Percentiles rank a stretch among this genome's conserved stretches.
phyloP scores from a whole-genome alignment of 2,797 vertebrate genomes.

The Xiphorhynchus erythropygius region DNA sequence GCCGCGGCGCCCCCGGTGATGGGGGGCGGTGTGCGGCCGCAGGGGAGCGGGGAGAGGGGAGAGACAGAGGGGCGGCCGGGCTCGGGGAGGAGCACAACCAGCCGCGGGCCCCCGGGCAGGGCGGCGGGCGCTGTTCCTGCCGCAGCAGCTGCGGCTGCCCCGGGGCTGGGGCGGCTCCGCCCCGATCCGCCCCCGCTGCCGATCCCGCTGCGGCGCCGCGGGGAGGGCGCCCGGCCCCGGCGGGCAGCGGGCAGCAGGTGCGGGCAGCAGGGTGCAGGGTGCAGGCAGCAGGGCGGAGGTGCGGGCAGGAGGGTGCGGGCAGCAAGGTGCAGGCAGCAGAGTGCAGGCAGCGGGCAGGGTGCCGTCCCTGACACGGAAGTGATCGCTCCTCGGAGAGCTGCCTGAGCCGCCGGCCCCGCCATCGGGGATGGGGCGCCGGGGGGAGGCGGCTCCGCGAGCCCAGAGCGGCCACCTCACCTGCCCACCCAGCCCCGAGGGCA shows the following conservation, averaged over 20 bases:
- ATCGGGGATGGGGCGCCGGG: neutral
- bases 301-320: too few relatives aligned
- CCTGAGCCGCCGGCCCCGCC: neutral
- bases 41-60: neutral
- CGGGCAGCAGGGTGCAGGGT: neutral
- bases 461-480: rapidly evolving
- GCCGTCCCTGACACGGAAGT: constrained; percentile 53
- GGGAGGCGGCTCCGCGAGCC: neutral
- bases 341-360: neutral
- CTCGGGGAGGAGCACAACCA: neutral
- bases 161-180: neutral
- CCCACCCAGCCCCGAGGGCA: neutral
- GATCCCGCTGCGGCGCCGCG: neutral
- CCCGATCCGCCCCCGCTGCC: neutral
- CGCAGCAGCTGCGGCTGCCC: neutral
- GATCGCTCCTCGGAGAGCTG: neutral
- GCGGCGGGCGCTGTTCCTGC: neutral
- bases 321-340: neutral
- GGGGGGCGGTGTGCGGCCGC: neutral
- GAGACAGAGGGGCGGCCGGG: neutral
- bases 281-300: neutral
- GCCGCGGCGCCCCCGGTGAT: neutral
- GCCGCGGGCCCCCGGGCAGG: neutral
- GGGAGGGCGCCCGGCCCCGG: neutral
- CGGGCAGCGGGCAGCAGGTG: neutral